Percentiles rank a stretch among this genome's conserved stretches.
These are phyloP conservation scores for Hyposoter dolosus DNA, from an alignment of 2,888 invertebrate species.

Conservation along the genomic window DNA sequence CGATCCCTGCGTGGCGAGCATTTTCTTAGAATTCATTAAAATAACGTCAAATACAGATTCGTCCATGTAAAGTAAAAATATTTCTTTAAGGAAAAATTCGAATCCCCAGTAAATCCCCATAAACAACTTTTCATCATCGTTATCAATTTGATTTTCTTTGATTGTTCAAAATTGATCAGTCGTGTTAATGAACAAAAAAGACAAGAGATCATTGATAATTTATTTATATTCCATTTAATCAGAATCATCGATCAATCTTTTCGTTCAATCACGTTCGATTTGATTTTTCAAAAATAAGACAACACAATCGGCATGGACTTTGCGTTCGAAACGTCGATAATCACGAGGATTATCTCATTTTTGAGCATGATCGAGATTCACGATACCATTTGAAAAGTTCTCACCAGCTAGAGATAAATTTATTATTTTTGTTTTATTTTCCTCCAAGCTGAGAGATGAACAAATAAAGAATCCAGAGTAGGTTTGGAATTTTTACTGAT, in stretches of 20 bases:
- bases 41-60: background rate
- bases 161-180: too few relatives aligned
- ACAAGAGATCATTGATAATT: background rate
- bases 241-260: background rate
- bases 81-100: background rate
- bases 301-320: background rate
- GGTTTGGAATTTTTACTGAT: background rate
- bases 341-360: background rate
- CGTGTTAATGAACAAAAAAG: too few relatives aligned
- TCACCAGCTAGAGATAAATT: background rate
- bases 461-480: background rate
- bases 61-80: background rate
- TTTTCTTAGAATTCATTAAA: background rate
- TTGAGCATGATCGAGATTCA: background rate
- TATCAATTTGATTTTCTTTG: too few relatives aligned
- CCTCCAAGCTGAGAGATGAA: background rate
- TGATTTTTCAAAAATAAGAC: background rate
- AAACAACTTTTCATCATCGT: too few relatives aligned
- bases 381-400: background rate
- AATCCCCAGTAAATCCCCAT: background rate
- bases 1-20: background rate
- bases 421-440: background rate
- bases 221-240: background rate
- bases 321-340: background rate
- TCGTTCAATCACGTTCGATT: background rate